Conservation (phyloP, 2,113 vertebrate species). For the Gobiocypris rarus region DNA sequence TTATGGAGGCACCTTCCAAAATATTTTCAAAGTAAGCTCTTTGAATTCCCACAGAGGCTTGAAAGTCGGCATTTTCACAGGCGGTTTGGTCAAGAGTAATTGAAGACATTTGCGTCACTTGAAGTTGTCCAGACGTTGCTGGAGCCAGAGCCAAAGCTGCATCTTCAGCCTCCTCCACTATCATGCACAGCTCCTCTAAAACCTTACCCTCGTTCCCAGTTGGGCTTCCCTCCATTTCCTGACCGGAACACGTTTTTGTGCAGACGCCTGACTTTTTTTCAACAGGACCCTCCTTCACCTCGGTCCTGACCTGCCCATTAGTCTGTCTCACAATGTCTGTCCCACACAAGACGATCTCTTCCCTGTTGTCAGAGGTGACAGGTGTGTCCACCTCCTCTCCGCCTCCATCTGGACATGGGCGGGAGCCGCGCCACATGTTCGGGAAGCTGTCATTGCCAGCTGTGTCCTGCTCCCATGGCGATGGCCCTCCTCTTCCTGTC, state of each 20-base stretch:
- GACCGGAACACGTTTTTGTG: not conserved
- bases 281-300: conserved; percentile 61
- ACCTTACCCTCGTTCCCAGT: conserved; percentile 68
- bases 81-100: not conserved
- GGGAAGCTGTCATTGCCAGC: conserved; percentile 69
- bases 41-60: conserved; percentile 4
- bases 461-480: conserved; percentile 64
- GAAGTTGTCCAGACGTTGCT: not conserved
- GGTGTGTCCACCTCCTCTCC: conserved; percentile 70
- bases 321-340: conserved; percentile 71
- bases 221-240: conserved; percentile 51
- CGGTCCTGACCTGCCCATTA: conserved; percentile 63
- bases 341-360: conserved; percentile 71
- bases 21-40: conserved; percentile 18
- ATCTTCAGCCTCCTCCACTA: conserved; percentile 70
- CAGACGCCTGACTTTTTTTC: not conserved
- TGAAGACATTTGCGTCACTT: not conserved
- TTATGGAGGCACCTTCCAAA: conserved; percentile 37
- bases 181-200: conserved; percentile 63
- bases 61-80: conserved; percentile 1
- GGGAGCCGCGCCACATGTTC: conserved; percentile 56
- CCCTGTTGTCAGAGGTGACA: conserved; percentile 63
- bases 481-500: conserved; percentile 70
- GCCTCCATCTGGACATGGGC: conserved; percentile 74
- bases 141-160: conserved; percentile 63